phyloP scores from a whole-genome alignment of 2,888 invertebrate species.

The Prenolepis imparis region DNA sequence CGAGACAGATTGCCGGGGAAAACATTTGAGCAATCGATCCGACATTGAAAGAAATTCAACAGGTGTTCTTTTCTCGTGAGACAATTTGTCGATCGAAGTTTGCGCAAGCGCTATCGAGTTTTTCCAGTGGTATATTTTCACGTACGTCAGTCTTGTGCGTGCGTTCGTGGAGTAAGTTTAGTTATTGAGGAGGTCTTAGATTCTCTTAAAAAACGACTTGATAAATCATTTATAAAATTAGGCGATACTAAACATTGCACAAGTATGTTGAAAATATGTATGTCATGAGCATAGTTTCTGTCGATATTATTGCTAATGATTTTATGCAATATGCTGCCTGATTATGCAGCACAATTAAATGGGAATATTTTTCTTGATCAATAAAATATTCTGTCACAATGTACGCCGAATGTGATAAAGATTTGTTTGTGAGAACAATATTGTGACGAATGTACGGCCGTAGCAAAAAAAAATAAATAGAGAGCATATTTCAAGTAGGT shows the following conservation, averaged over 20 bases:
- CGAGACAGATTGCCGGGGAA: too few relatives aligned
- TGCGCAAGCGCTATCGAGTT: too few relatives aligned
- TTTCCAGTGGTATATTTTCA: too few relatives aligned
- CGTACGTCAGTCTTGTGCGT: too few relatives aligned
- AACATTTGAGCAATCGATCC: too few relatives aligned
- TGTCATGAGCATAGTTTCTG: constrained; percentile 4
- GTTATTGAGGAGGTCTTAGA: too few relatives aligned
- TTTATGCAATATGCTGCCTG: background rate
- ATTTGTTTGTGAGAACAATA: background rate
- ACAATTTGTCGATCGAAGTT: too few relatives aligned
- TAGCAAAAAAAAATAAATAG: background rate
- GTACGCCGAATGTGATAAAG: background rate
- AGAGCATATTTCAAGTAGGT: background rate
- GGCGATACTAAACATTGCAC: constrained; percentile 6
- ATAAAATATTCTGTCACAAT: constrained; percentile 8
- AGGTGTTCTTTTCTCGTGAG: too few relatives aligned
- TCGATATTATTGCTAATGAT: background rate
- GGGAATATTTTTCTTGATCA: constrained; percentile 1
- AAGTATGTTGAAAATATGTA: constrained; percentile 33
- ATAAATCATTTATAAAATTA: background rate
- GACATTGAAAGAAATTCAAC: too few relatives aligned
- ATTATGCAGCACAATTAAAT: background rate
- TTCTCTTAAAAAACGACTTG: too few relatives aligned
- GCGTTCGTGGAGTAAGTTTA: too few relatives aligned
- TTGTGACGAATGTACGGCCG: background rate